Conservation (phyloP, 2,113 vertebrate species). For the Gallinago undulata region DNA sequence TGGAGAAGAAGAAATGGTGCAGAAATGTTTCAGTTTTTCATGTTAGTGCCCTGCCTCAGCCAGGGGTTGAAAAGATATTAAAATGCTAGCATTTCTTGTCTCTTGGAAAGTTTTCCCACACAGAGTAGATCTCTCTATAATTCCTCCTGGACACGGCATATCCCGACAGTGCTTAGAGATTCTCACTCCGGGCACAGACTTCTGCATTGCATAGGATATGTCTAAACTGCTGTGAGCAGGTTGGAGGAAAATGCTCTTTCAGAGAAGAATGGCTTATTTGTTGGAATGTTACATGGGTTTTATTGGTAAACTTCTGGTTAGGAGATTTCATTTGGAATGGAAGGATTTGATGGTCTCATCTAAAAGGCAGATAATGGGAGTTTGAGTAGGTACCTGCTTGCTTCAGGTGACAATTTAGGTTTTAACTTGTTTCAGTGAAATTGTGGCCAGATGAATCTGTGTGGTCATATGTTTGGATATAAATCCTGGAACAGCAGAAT, state of each 20-base stretch:
- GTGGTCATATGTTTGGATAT: neutral
- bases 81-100: neutral
- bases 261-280: neutral
- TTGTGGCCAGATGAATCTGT: neutral
- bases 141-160: neutral
- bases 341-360: neutral
- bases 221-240: neutral
- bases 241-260: neutral
- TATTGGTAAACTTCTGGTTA: neutral
- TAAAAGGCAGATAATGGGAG: neutral
- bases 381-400: neutral
- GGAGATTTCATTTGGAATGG: neutral
- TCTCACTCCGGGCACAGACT: neutral
- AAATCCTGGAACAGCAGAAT: neutral
- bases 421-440: neutral
- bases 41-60: neutral
- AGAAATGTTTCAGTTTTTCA: neutral
- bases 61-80: neutral
- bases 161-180: neutral
- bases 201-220: neutral
- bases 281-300: neutral
- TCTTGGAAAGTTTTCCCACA: neutral
- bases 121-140: neutral
- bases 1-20: neutral
- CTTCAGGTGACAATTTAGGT: neutral